Evolutionary conservation across 1,140 invertebrate species (phyloP).

Genomic region (Camponotus floridanus): DNA sequence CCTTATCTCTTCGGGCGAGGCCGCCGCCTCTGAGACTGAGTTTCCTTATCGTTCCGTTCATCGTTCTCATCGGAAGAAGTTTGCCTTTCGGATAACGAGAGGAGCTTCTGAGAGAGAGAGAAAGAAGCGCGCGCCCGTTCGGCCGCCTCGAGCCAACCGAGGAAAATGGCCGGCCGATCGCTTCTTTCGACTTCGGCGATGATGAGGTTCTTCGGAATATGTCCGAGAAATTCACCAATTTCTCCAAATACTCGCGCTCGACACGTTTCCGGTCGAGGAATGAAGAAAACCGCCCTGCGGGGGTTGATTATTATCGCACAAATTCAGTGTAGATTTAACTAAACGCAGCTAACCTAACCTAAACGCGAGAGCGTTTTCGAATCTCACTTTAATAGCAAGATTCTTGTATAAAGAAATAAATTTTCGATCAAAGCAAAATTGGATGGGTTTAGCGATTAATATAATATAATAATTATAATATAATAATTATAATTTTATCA

Average conservation of each 20-base stretch:
- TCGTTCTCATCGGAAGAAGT: constrained; percentile 73
- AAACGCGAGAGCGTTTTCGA: not conserved
- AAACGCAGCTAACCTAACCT: no score
- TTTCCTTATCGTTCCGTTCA: constrained; percentile 73
- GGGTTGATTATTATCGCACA: not conserved
- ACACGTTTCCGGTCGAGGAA: not conserved
- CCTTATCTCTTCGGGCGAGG: constrained; percentile 59
- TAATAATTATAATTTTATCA: not conserved
- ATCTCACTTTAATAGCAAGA: no score
- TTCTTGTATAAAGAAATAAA: not conserved
- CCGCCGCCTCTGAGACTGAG: constrained; percentile 62
- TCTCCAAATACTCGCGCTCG: not conserved
- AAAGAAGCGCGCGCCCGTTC: constrained; percentile 11
- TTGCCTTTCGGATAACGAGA: constrained; percentile 74
- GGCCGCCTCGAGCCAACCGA: constrained; percentile 66
- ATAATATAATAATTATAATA: not conserved
- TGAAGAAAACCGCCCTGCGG: not conserved
- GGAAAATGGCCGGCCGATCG: constrained; percentile 59
- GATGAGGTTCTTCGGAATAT: not conserved
- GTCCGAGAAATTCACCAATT: not conserved
- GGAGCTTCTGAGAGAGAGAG: constrained; percentile 58
- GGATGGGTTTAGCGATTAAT: not conserved
- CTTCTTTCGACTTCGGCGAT: constrained; percentile 7
- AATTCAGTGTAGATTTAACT: not conserved
- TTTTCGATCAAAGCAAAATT: not conserved